These are phyloP conservation scores for Bellardia pandia DNA, from an alignment of 2,888 invertebrate species.

Conservation along the genomic window DNA sequence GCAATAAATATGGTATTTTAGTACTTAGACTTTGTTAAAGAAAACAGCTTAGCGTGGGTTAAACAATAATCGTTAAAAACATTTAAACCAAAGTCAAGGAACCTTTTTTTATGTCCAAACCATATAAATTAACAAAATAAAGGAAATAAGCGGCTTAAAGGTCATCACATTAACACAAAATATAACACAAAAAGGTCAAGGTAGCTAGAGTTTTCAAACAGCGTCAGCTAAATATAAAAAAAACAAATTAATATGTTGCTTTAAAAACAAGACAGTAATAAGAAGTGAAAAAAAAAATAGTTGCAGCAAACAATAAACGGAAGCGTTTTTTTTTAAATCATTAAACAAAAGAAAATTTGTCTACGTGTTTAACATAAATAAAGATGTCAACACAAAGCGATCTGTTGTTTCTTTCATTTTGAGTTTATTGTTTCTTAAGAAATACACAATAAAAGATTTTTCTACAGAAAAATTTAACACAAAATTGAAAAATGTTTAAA, in stretches of 20 bases:
- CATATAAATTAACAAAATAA: neutral
- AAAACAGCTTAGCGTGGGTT: conserved; percentile 44
- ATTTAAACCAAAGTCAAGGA: conserved; percentile 18
- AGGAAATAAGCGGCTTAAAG: conserved; percentile 61
- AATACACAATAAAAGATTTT: conserved; percentile 32
- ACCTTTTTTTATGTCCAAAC: neutral
- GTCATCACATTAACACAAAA: conserved; percentile 22
- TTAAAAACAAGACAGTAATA: conserved; percentile 1
- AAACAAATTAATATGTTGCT: conserved; percentile 7
- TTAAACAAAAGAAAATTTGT: conserved; percentile 64
- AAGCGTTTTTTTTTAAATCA: conserved; percentile 57
- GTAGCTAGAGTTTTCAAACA: conserved; percentile 15
- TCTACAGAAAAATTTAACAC: conserved; percentile 13
- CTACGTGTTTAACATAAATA: conserved; percentile 69
- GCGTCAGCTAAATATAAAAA: neutral
- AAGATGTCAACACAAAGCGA: conserved; percentile 65
- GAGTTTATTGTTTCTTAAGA: conserved; percentile 22
- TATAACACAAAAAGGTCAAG: conserved; percentile 54
- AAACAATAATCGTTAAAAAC: conserved; percentile 51
- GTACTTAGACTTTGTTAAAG: neutral
- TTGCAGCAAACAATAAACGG: conserved; percentile 49
- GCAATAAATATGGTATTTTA: conserved; percentile 41
- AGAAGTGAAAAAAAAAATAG: neutral
- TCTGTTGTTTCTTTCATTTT: neutral
- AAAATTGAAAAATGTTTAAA: neutral